Conservation (phyloP, 2,113 vertebrate species). For the Castor canadensis region DNA sequence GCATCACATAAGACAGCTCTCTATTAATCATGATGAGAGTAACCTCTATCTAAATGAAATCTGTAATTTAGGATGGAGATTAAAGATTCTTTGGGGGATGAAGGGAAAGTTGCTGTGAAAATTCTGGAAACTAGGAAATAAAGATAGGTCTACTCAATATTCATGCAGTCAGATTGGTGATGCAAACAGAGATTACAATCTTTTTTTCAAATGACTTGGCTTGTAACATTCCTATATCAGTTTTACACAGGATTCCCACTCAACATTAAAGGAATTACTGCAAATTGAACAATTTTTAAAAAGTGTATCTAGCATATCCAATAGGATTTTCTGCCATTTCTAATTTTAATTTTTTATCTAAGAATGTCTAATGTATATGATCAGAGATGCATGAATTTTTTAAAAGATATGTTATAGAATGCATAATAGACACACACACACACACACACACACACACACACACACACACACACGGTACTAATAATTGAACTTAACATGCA, state of each 20-base stretch:
- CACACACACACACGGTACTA: neutral
- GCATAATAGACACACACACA: neutral
- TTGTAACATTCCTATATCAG: neutral
- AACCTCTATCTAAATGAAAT: constrained; percentile 66
- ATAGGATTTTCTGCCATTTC: constrained; percentile 9
- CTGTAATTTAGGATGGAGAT: constrained; percentile 47
- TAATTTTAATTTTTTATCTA: constrained; percentile 25
- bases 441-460: neutral
- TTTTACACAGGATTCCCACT: constrained; percentile 1
- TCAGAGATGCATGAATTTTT: neutral
- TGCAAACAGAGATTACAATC: constrained; percentile 60
- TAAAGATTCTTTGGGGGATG: constrained; percentile 48
- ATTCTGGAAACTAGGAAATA: constrained; percentile 66
- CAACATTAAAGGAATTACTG: constrained; percentile 15
- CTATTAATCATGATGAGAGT: constrained; percentile 52
- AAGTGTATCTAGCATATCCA: neutral
- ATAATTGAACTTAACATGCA: neutral
- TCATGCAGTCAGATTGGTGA: constrained; percentile 53
- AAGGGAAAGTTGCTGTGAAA: constrained; percentile 54
- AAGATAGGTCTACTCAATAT: constrained; percentile 63
- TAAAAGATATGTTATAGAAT: neutral
- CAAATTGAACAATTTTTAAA: neutral
- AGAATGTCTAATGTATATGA: constrained; percentile 5
- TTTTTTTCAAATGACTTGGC: constrained; percentile 46
- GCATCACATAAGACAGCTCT: neutral